Evolutionary conservation across 2,113 vertebrate genomes (phyloP), one percentile per base, ranked within the genome.

Genomic region (Clarias macrocephalus): DNA sequence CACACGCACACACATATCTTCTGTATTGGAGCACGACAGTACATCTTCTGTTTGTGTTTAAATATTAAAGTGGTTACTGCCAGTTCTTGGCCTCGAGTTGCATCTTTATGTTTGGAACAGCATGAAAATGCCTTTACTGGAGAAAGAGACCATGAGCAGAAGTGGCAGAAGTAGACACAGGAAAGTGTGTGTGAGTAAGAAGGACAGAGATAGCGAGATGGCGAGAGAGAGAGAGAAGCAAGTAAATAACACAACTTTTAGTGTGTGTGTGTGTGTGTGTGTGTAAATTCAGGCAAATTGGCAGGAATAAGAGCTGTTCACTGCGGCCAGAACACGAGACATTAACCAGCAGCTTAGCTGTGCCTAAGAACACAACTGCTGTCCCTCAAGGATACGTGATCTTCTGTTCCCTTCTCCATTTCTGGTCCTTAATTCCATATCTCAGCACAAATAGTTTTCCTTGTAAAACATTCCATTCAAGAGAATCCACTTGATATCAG

Each of bases 171-270:
- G 48, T 62, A 54, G 54, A 66, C 70, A 18, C 75, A 18, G 42
- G 42, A 76, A 1, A 57, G 75, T 1, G 25, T 8, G 25, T 54
- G 42, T 15, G 42, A 76, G 33, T 9, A 85, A 88, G 60, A 18
- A 54, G 83, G 56, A 56, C 42, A 68, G 79, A 68, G 18, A 8
- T 86, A 89, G n/a, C n/a, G n/a, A n/a, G n/a, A n/a, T n/a, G n/a
- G n/a, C n/a, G 65, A 37, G 59, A 85, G 66, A 77, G 3, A 18
- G 8, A 28, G 25, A 21, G 62, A 72, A 79, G 63, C n/a, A 21
- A 87, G 84, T 89, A 87, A 92, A 91, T 89, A 88, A 88, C 82
- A 65, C 9, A 28, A 56, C 86, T 48, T 89, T 56, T 86, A 86
- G 86, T 65, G 30, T 82, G 33, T 59, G 57, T 59, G 57, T 59